phyloP scores from a whole-genome alignment of 2,888 invertebrate species.

The Nipponacmea schrenckii region DNA sequence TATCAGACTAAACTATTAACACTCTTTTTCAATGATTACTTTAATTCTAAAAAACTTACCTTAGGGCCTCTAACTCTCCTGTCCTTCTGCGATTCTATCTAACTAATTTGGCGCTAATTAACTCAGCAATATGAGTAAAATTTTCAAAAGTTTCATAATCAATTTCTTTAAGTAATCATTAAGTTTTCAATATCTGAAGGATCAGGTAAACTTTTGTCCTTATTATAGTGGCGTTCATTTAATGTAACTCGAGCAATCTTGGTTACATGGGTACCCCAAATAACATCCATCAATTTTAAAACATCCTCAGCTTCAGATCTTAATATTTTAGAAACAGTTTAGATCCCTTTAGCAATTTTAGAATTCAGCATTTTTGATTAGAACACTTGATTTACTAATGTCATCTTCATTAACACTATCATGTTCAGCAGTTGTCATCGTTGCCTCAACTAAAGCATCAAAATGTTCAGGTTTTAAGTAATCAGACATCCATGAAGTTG shows the following conservation, averaged over 20 bases:
- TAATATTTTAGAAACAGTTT: not conserved
- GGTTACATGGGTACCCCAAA: not conserved
- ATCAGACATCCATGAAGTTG: not conserved
- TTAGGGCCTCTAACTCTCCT: not conserved
- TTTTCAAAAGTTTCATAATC: not conserved
- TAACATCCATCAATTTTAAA: not conserved
- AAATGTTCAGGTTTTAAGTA: not conserved
- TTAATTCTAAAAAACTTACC: not conserved
- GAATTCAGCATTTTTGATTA: not conserved
- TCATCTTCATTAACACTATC: not conserved
- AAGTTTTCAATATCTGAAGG: not conserved
- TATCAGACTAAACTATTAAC: no score
- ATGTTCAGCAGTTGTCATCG: not conserved
- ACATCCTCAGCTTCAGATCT: not conserved
- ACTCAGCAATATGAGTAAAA: not conserved
- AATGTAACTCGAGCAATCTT: not conserved
- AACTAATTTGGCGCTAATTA: not conserved
- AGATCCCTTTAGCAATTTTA: not conserved
- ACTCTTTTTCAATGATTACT: no score
- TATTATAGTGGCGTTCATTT: not conserved
- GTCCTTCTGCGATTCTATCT: slow-evolving; percentile 6
- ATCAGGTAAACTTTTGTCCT: not conserved
- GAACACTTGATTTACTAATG: not conserved
- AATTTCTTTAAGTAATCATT: not conserved
- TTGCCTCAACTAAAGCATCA: not conserved